Base-by-base conservation (phyloP, 2,797 vertebrate genomes). In the Dendrocincla tyrannina region DNA sequence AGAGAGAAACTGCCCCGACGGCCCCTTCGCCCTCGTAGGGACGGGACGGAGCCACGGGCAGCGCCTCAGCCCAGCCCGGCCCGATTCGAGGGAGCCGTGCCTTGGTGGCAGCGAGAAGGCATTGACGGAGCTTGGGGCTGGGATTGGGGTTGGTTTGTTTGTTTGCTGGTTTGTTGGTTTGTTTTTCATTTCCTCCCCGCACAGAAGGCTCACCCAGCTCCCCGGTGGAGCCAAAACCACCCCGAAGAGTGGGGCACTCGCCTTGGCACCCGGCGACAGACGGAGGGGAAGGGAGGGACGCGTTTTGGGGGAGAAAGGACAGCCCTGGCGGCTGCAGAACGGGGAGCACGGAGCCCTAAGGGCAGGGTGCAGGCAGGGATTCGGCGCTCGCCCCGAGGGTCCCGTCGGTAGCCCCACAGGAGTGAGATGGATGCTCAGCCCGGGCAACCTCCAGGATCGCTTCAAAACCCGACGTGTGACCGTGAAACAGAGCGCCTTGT, bases 1-100 rank as follows among this genome's bases (percentile, higher is more conserved):
- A 33, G 8, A 10, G 9, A 35, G 17, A 5, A 70, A 11, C 8
- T 4, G 17, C 20, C 35, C 78, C 64, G 5, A 42, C 9, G 14
- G 16, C 11, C 46, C 30, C 35, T 76, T 68, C 85, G 53, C 39
- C 53, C 11, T 72, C 5, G 2, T 80, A 27, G 13, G 5, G 52
- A 25, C 2, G 19, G 58, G 3, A 67, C 37, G 1, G 28, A 69
- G 24, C 20, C 60, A 4, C 1, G 8, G 60, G 7, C 60, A 18
- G 32, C 11, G 7, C 22, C 49, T 63, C 11, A 0, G 2, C 4
- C 5, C 11, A 8, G 9, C 10, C 23, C 20, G 10, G 5, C 3
- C 32, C 20, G 4, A 15, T 28, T 25, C 37, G 70, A 10, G 9
- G 32, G 50, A 46, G 6, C 14, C 63, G 27, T 7, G 35, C 47